phyloP scores from a whole-genome alignment of 1,140 invertebrate species.

The Drosophila santomea region DNA sequence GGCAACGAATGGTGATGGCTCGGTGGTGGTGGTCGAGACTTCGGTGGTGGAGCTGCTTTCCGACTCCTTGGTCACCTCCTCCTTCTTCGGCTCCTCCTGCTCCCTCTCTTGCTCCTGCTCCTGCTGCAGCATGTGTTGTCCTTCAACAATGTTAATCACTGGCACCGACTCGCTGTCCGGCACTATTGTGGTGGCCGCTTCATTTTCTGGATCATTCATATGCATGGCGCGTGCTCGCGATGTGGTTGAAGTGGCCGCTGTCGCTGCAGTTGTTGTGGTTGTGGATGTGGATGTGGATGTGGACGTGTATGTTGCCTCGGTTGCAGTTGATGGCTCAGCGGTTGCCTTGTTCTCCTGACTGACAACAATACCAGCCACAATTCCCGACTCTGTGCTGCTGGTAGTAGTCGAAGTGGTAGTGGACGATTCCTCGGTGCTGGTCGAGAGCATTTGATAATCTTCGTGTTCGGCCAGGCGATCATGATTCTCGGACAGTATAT shows the following conservation, averaged over 20 bases:
- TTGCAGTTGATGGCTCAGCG: slow-evolving; percentile 54
- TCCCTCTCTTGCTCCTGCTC: slow-evolving; percentile 18
- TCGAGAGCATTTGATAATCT: slow-evolving; percentile 83
- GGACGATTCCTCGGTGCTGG: slow-evolving; percentile 68
- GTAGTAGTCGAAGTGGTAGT: slow-evolving; percentile 24
- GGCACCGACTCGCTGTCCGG: slow-evolving; percentile 35
- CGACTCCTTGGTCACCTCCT: slow-evolving; percentile 3
- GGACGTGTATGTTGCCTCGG: slow-evolving; percentile 15
- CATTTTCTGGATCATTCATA: slow-evolving; percentile 71
- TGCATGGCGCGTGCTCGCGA: slow-evolving; percentile 82
- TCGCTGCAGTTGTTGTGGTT: background rate
- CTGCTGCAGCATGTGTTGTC: slow-evolving; percentile 59
- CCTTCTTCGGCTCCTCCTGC: background rate
- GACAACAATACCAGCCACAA: slow-evolving; percentile 62
- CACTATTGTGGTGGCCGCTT: slow-evolving; percentile 54
- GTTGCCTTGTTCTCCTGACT: slow-evolving; percentile 73
- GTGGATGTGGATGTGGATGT: slow-evolving; percentile 30
- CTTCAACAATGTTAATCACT: slow-evolving; percentile 81
- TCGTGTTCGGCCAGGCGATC: slow-evolving; percentile 83
- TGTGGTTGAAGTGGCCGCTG: slow-evolving; percentile 41
- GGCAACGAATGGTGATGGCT: slow-evolving; percentile 55
- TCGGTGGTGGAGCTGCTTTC: slow-evolving; percentile 39
- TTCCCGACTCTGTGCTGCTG: slow-evolving; percentile 46
- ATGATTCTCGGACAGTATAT: slow-evolving; percentile 83
- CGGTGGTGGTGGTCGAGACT: slow-evolving; percentile 29